Base-by-base conservation (phyloP, 1,140 invertebrate species). In the Chironomus tepperi region DNA sequence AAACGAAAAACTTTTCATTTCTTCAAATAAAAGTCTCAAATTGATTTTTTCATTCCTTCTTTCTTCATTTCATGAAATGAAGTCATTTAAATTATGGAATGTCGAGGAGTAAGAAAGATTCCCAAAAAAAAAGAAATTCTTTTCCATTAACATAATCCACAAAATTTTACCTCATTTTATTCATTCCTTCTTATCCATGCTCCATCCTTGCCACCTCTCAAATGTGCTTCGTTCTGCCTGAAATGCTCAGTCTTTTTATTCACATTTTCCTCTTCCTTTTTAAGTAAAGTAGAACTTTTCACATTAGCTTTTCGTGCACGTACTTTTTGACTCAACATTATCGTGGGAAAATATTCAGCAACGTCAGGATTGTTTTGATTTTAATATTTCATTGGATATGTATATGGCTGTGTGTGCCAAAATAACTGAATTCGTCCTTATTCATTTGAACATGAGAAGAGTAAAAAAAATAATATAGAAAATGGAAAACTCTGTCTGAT, bases 271-370 rank as follows among this genome's bases (percentile, higher is more conserved):
- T n/a, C n/a, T 57, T 57, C n/a, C 47, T 57, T n/a, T 57, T 57
- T 57, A n/a, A 57, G 10, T 57, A 57, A 57, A 57, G 47, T 57
- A 57, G 47, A 57, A 57, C 47, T 57, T 57, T 57, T 57, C 47
- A 57, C 47, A 57, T 57, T 57, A 57, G 47, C 47, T 57, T 57
- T 57, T 57, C 47, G 12, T 57, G 10, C 47, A 57, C 47, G 47
- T 57, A 57, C 47, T 57, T 57, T 57, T 57, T 57, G 47, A 57
- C 47, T 57, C 47, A 57, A 57, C 47, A n/a, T 57, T 57, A 57
- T n/a, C 47, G 47, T 57, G 47, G 47, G 47, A 57, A 57, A 57
- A 15, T 2, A 12, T 57, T 57, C 47, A n/a, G 47, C 12, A 5
- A 57, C 47, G 12, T n/a, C n/a, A n/a, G 12, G n/a, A 57, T 12